Base-by-base conservation (phyloP, 2,888 invertebrate genomes). In the Lepidochrysops patricia region DNA sequence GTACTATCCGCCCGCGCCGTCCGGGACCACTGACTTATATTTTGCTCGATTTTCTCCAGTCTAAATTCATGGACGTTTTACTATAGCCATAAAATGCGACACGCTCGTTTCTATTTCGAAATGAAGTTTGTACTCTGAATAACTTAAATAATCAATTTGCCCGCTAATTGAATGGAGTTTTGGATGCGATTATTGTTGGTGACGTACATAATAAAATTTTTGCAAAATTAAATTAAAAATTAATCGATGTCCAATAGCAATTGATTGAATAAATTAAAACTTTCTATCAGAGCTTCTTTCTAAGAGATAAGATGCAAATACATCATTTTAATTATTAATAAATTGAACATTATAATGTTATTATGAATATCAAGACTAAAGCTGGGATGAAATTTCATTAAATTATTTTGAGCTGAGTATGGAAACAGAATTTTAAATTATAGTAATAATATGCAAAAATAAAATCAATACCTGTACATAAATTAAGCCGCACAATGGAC, bases 21-120 rank as follows among this genome's bases (percentile, higher is more conserved):
- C 60, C 63, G 58, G 56, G 27, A 56, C 61, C 43, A 43, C 13
- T 49, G 60, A 56, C 58, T 54, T 64, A 62, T 54, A 63, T 66
- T 67, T 63, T 60, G 62, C 60, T 63, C 61, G 58, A 62, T 66
- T 62, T 62, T 64, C 61, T 62, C 60, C 52, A 12, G 29, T 60
- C 60, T 58, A 64, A 67, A 64, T 66, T 67, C 64, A 61, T 61
- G 61, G 60, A 62, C 63, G 61, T 63, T 66, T 66, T 63, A 66
- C 63, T 62, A 59, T 58, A 61, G 65, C 65, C 63, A 64, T 66
- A 65, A 66, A 65, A 66, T 62, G 62, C 29, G 62, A 65, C 61
- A 57, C 32, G 58, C 62, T 60, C 58, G 58, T 64, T 62, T 57
- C 56, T 60, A 56, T 60, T 63, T 62, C 43, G 58, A 58, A 60